Evolutionary conservation across 2,113 vertebrate genomes (phyloP), one percentile per base, ranked within the genome.

Genomic region (Psilopogon haemacephalus): DNA sequence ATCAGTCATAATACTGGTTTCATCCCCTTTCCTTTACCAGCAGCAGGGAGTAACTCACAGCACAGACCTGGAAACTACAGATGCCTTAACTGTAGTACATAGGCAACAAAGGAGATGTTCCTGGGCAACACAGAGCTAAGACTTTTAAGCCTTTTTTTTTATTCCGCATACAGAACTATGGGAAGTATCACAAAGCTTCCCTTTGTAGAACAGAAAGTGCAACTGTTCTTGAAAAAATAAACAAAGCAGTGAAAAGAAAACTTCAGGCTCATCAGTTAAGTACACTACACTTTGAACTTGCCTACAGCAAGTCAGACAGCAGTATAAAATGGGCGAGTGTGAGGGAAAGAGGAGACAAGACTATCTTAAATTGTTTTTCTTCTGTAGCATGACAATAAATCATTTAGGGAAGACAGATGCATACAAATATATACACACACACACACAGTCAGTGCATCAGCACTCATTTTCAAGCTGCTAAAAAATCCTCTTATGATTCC

Each of bases 321-420:
- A 23, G 9, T 21, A 62, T 26, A 80, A 80, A 75, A 60, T 10
- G 10, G 38, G n/a, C 2, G 9, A 40, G 7, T 12, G 9, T 1
- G 2, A 6, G 23, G n/a, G 4, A 64, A 58, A 4, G 2, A 89
- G 6, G 4, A 18, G 30, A 59, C 0, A 1, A 15, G 20, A 33
- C 26, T 44, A 40, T 17, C 28, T 81, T 33, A 32, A 67, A 52
- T 27, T 59, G 7, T 46, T 2, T 5, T 35, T 71, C 11, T 32
- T 44, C 33, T 70, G 17, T 8, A 11, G n/a, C 32, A 79, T 2
- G 1, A 2, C 28, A 79, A 6, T 26, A 74, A 75, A 12, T 71
- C 15, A 64, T 28, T 67, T 21, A 73, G 6, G 19, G 21, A 58
- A 83, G 10, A 55, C 5, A n/a, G 3, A 8, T 12, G 10, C 38